phyloP scores from a whole-genome alignment of 2,797 vertebrate genomes.

The Echiichthys vipera region DNA sequence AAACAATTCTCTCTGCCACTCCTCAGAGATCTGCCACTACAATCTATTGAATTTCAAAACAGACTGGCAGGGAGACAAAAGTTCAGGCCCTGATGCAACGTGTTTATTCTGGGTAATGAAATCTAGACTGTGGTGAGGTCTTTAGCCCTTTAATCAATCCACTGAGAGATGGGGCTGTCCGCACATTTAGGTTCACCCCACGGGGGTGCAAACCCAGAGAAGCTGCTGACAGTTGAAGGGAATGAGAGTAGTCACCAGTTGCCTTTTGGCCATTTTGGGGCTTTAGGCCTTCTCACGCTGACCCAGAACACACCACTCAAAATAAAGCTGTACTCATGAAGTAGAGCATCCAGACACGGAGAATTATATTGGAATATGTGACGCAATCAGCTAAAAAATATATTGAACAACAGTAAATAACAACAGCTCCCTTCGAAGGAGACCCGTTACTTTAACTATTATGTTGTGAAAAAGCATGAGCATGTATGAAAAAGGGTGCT shows the following conservation, averaged over 20 bases:
- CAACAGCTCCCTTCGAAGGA: conserved; percentile 13
- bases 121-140: conserved; percentile 56
- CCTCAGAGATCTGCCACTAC: conserved; percentile 73
- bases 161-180: conserved; percentile 30
- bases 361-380: not conserved
- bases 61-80: conserved; percentile 64
- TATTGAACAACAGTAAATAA: not conserved
- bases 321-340: not conserved
- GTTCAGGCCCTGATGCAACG: conserved; percentile 44
- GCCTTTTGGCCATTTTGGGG: conserved; percentile 33
- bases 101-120: conserved; percentile 73
- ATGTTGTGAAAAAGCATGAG: conserved; percentile 25
- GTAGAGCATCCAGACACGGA: not conserved
- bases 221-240: conserved; percentile 54
- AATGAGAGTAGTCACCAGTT: conserved; percentile 36
- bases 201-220: conserved; percentile 31
- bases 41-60: conserved; percentile 75
- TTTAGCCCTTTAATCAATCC: conserved; percentile 59
- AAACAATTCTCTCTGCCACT: conserved; percentile 76
- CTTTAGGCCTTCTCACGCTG: conserved; percentile 25
- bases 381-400: conserved; percentile 4
- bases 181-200: conserved; percentile 42
- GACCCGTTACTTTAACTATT: not conserved
- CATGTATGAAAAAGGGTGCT: conserved; percentile 17
- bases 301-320: conserved; percentile 28